A percentile compares a stretch with the other conserved stretches of the same genome.
These are phyloP conservation scores for Carassius carassius DNA, from an alignment of 2,113 vertebrate genomes.

Conservation along the genomic window DNA sequence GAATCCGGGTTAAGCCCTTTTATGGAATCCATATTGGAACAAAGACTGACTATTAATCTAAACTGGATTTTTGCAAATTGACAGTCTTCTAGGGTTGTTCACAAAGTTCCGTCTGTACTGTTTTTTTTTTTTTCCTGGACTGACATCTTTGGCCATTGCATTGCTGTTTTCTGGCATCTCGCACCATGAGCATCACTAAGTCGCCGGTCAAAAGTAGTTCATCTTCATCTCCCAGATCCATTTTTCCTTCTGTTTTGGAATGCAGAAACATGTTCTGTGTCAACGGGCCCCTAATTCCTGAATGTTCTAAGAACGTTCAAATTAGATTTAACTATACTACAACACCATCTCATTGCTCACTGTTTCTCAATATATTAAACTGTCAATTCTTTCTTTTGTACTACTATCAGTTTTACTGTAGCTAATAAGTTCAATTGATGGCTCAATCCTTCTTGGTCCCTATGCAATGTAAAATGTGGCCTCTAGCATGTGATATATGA, in stretches of 20 bases:
- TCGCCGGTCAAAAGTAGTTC: not conserved
- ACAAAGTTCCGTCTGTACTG: not conserved
- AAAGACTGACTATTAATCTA: not conserved
- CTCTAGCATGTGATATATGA: not conserved
- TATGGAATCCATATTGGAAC: slow-evolving; percentile 52
- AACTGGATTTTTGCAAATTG: not conserved
- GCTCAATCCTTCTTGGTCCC: not conserved
- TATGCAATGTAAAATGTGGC: slow-evolving; percentile 35
- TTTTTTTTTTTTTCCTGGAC: not conserved
- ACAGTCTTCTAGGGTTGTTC: not conserved
- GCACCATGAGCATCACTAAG: not conserved
- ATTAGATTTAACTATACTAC: not conserved
- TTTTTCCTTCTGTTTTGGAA: not conserved
- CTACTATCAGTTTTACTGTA: not conserved
- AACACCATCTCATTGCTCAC: not conserved
- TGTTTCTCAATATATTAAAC: not conserved
- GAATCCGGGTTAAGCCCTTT: not conserved
- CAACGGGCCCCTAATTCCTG: not conserved
- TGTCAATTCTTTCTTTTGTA: not conserved
- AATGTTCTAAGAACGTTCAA: slow-evolving; percentile 42
- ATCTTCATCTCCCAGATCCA: not conserved
- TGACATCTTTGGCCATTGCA: not conserved
- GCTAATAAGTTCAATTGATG: slow-evolving; percentile 1
- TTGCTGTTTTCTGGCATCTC: not conserved
- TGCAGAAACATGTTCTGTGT: not conserved